Conservation (phyloP, 2,888 invertebrate genomes). For the Tetanocera ferruginea region DNA sequence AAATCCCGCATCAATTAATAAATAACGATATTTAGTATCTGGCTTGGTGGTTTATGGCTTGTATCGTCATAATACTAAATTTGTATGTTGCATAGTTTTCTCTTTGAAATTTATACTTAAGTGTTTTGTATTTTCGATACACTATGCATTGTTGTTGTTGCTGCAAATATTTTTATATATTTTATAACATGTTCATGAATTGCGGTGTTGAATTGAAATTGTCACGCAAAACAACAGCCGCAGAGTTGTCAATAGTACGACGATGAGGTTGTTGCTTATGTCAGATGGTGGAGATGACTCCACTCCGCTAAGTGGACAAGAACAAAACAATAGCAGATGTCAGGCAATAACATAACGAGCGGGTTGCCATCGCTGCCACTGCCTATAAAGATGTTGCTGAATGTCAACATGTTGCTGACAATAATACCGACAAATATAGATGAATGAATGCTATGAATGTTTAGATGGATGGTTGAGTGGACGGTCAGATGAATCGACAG, state of each 20-base stretch:
- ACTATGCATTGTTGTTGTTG: background rate
- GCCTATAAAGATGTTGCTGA: background rate
- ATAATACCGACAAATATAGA: background rate
- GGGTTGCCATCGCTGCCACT: no score
- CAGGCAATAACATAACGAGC: no score
- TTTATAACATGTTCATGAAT: background rate
- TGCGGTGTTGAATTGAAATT: background rate
- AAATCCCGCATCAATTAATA: no score
- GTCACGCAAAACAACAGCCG: background rate
- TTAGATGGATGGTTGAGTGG: conserved; percentile 33
- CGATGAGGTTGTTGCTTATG: background rate
- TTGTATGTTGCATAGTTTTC: background rate
- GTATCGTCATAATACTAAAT: no score
- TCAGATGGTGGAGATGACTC: no score
- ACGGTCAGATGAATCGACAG: conserved; percentile 22
- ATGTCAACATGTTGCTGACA: background rate
- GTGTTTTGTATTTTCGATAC: background rate
- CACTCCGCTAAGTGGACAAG: no score
- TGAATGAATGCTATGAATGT: no score
- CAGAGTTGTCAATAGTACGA: background rate
- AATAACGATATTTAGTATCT: no score
- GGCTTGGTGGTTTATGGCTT: no score
- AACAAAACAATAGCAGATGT: no score
- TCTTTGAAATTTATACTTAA: background rate
- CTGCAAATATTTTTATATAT: background rate